These are phyloP conservation scores for Acrossocheilus wenchowensis DNA, from an alignment of 2,797 vertebrate genomes.

Conservation along the genomic window DNA sequence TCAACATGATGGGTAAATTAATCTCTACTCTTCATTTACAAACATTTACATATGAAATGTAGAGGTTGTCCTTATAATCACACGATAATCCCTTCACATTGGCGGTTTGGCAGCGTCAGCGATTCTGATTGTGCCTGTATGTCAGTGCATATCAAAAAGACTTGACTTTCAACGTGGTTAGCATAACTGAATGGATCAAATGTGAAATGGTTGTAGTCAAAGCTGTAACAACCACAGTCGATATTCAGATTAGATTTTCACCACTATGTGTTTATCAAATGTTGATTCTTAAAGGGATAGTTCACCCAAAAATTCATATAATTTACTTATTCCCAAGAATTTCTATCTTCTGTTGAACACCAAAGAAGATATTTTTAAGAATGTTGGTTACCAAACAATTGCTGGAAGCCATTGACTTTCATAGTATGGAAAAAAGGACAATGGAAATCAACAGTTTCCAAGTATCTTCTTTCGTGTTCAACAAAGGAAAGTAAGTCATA, in stretches of 20 bases:
- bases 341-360: neutral
- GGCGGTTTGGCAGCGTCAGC: slow-evolving; percentile 15
- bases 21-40: slow-evolving; percentile 22
- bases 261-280: too few species aligned
- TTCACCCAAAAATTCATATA: neutral
- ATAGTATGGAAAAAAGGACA: neutral
- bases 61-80: slow-evolving; percentile 29
- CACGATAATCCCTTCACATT: slow-evolving; percentile 2
- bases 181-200: slow-evolving; percentile 9
- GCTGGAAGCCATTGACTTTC: neutral
- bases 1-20: slow-evolving; percentile 9
- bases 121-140: slow-evolving; percentile 31
- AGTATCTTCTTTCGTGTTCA: neutral
- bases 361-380: neutral
- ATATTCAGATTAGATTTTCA: too few species aligned
- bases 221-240: too few species aligned
- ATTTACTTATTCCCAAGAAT: neutral
- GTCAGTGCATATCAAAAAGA: slow-evolving; percentile 20
- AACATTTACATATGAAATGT: slow-evolving; percentile 35
- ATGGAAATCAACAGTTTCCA: too few species aligned
- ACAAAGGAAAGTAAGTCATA: neutral
- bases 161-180: slow-evolving; percentile 18
- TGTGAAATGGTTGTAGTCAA: neutral
- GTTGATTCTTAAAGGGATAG: neutral
- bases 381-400: neutral